Evolutionary conservation across 1,140 invertebrate species (phyloP).

Genomic region (Drosophila ananassae): DNA sequence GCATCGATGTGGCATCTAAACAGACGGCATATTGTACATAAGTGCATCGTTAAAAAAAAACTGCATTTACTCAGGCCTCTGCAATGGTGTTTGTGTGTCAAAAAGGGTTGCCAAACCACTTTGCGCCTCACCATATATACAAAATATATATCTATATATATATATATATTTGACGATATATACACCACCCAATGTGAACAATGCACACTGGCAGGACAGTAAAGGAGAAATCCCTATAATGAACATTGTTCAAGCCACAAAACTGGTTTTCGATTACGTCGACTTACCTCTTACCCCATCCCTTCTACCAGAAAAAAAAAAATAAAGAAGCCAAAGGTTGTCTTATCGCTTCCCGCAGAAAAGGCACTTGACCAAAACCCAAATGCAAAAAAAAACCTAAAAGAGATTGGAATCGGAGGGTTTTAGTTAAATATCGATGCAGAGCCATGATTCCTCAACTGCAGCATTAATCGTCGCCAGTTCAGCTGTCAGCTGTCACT

Average conservation of each 20-base stretch:
- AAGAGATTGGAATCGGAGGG: conserved; percentile 17
- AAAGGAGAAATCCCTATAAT: conserved; percentile 61
- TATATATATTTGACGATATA: not conserved
- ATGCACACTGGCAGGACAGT: conserved; percentile 15
- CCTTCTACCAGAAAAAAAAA: not conserved
- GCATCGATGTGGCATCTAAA: conserved; percentile 46
- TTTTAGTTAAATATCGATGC: conserved; percentile 29
- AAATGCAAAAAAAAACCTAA: conserved; percentile 1
- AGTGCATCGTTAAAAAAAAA: conserved; percentile 44
- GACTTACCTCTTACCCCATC: conserved; percentile 6
- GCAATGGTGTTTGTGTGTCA: conserved; percentile 76
- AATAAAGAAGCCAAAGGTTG: conserved; percentile 65
- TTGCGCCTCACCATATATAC: conserved; percentile 20
- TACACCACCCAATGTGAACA: conserved; percentile 10
- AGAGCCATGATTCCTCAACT: conserved; percentile 33
- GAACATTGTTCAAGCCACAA: conserved; percentile 46
- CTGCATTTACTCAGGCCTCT: conserved; percentile 21
- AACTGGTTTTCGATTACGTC: conserved; percentile 75
- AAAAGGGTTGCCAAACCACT: conserved; percentile 79
- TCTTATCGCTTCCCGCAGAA: conserved; percentile 60
- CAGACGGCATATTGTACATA: conserved; percentile 15
- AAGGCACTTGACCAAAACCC: conserved; percentile 64
- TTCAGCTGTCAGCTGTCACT: conserved; percentile 73
- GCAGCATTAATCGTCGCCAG: conserved; percentile 61
- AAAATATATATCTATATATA: conserved; percentile 12